These are phyloP conservation scores for Glossophaga mutica DNA, from an alignment of 2,797 vertebrate species.

Conservation along the genomic window DNA sequence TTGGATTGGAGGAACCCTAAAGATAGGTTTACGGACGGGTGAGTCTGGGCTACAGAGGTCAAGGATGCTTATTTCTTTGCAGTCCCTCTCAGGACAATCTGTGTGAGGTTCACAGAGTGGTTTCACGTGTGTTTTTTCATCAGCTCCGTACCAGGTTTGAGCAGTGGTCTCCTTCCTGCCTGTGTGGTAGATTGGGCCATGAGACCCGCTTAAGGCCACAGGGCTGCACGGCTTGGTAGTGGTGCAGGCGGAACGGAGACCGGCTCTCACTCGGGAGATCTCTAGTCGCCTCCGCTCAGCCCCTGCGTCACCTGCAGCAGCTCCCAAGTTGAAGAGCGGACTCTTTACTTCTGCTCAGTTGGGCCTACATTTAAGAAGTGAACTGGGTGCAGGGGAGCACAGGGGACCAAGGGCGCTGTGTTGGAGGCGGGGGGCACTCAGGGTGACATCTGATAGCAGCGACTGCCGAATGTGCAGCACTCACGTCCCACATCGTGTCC, in stretches of 20 bases:
- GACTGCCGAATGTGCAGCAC: neutral
- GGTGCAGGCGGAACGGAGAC: neutral
- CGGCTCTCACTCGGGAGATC: neutral
- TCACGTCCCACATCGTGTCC: neutral
- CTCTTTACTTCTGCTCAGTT: neutral
- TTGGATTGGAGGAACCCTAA: neutral
- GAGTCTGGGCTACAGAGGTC: neutral
- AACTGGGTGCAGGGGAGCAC: neutral
- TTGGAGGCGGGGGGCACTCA: neutral
- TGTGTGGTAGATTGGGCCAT: neutral
- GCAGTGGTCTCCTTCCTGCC: neutral
- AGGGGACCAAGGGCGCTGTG: neutral
- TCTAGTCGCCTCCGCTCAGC: neutral
- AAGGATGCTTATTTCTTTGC: neutral
- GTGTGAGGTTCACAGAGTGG: neutral
- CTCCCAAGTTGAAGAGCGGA: neutral
- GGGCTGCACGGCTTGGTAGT: neutral
- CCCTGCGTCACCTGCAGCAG: neutral
- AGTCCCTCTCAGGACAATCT: neutral
- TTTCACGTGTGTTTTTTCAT: neutral
- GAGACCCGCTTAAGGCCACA: neutral
- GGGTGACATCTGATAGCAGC: neutral
- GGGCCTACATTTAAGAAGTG: neutral
- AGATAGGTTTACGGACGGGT: neutral
- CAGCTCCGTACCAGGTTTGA: neutral